phyloP scores from a whole-genome alignment of 2,113 vertebrate genomes.

The Alectura lathami region DNA sequence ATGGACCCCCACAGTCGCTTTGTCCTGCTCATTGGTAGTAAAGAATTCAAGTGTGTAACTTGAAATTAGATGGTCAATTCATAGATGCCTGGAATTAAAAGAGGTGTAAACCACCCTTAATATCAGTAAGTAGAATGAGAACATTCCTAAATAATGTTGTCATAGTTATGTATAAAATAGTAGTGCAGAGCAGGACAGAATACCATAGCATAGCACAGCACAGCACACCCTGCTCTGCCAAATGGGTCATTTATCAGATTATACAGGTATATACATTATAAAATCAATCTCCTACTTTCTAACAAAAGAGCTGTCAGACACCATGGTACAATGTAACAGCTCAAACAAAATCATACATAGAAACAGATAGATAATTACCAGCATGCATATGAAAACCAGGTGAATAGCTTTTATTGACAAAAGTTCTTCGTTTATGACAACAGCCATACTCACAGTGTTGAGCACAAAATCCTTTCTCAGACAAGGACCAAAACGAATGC shows the following conservation, averaged over 20 bases:
- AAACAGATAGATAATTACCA: not conserved
- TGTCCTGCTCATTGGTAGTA: not conserved
- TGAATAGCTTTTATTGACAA: not conserved
- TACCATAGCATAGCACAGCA: too few species aligned
- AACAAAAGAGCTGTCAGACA: not conserved
- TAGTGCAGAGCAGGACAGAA: too few species aligned
- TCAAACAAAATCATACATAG: not conserved
- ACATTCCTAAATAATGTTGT: not conserved
- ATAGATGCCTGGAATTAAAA: not conserved
- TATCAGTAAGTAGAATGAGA: not conserved
- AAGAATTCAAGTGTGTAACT: not conserved
- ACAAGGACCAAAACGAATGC: not conserved
- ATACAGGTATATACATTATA: not conserved
- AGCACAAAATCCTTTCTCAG: not conserved
- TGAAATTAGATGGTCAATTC: not conserved
- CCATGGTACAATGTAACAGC: not conserved
- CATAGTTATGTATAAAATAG: not conserved
- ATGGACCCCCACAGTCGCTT: not conserved
- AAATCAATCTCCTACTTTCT: not conserved
- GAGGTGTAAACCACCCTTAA: not conserved
- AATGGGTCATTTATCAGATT: not conserved
- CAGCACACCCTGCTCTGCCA: not conserved
- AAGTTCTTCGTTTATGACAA: not conserved
- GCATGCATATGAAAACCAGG: not conserved
- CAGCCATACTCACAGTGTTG: not conserved